Conservation (phyloP, 2,888 invertebrate genomes). For the Phytoseiulus persimilis region DNA sequence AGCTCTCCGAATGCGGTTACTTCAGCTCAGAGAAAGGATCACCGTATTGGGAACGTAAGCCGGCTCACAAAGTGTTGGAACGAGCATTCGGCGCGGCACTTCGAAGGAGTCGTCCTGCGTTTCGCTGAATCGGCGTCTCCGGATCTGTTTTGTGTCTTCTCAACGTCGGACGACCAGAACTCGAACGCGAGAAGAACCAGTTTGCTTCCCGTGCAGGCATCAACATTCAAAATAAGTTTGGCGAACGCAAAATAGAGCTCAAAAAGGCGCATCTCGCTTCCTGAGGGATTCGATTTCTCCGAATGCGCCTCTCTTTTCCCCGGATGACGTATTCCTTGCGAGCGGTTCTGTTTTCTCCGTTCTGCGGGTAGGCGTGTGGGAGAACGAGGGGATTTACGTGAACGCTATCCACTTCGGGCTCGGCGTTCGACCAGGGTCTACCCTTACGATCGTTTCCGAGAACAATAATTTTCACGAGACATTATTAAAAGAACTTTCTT, state of each 20-base stretch:
- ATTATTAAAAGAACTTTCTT: not conserved
- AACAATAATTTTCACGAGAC: not conserved
- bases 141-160: not conserved
- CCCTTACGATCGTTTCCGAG: not conserved
- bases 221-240: not conserved
- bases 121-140: too few relatives aligned
- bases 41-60: not conserved
- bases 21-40: not conserved
- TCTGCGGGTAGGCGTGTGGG: too few relatives aligned
- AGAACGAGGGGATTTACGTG: not conserved
- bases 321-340: not conserved
- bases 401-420: not conserved
- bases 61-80: not conserved
- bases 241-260: not conserved
- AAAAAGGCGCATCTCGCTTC: not conserved
- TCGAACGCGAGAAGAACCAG: not conserved
- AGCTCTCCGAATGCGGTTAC: too few relatives aligned
- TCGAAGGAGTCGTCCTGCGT: not conserved
- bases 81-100: not conserved
- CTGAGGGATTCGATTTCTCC: not conserved
- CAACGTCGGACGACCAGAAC: not conserved
- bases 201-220: not conserved
- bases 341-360: not conserved
- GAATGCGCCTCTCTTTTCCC: not conserved
- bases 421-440: not conserved